phyloP scores from a whole-genome alignment of 2,113 vertebrate genomes.

The Chunga burmeisteri region DNA sequence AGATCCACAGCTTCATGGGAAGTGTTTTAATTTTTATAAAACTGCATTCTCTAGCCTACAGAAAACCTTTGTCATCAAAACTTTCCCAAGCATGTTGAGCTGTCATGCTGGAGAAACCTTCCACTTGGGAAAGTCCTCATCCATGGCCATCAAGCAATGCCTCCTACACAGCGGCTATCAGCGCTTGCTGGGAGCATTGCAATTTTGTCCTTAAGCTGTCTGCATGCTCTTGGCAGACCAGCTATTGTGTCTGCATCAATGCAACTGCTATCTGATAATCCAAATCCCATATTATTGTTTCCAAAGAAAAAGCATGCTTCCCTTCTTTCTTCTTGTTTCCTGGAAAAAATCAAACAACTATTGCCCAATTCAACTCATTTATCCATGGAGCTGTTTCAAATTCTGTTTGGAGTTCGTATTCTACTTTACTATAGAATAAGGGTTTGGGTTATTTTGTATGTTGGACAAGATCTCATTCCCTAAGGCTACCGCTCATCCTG shows the following conservation, averaged over 20 bases:
- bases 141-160: not conserved
- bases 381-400: not conserved
- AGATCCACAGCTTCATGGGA: not conserved
- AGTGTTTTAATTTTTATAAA: not conserved
- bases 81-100: not conserved
- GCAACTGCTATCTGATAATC: not conserved
- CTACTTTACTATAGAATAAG: not conserved
- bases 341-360: not conserved
- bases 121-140: not conserved
- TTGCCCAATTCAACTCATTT: not conserved
- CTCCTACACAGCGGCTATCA: not conserved
- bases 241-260: not conserved
- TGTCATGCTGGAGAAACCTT: not conserved
- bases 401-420: not conserved
- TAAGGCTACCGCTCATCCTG: not conserved
- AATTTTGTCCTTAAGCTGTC: not conserved
- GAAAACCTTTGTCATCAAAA: not conserved
- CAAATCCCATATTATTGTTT: not conserved
- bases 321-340: not conserved
- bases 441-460: fast-evolving
- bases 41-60: not conserved
- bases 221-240: not conserved
- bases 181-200: not conserved
- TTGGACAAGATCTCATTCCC: not conserved
- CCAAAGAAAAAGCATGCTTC: slow-evolving; percentile 3